phyloP scores from a whole-genome alignment of 2,888 invertebrate genomes.

The Lepidocyrtinus sp. region DNA sequence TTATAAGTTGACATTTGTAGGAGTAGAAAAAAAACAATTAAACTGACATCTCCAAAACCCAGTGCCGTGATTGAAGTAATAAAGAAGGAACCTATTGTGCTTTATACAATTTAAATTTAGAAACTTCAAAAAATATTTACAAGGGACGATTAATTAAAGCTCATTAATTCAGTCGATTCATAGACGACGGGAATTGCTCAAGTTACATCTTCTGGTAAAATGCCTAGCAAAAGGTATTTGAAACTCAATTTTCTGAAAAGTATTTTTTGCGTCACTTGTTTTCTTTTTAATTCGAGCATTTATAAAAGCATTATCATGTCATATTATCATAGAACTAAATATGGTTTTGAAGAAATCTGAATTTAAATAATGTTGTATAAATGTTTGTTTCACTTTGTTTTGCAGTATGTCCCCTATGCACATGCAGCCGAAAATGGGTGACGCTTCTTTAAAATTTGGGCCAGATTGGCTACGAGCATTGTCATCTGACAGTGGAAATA shows the following conservation, averaged over 20 bases:
- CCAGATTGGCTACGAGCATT: constrained; percentile 70
- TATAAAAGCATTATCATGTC: too few relatives aligned
- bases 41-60: constrained; percentile 15
- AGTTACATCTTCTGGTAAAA: constrained; percentile 56
- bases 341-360: too few relatives aligned
- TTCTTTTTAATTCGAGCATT: too few relatives aligned
- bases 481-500: constrained; percentile 62
- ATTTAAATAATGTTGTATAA: too few relatives aligned
- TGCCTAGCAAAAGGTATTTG: constrained; percentile 67
- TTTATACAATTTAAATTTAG: not conserved
- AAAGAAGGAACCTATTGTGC: not conserved
- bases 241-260: too few relatives aligned
- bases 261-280: too few relatives aligned
- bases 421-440: constrained; percentile 70
- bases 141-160: constrained; percentile 23
- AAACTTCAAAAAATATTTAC: too few relatives aligned
- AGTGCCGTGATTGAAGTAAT: constrained; percentile 3
- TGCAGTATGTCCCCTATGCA: constrained; percentile 69
- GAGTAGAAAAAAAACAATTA: constrained; percentile 29
- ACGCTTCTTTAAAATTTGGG: constrained; percentile 70
- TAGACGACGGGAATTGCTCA: constrained; percentile 53
- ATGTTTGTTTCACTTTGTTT: constrained; percentile 26
- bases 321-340: too few relatives aligned
- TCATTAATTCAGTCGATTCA: constrained; percentile 47
- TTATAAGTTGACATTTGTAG: constrained; percentile 56